Percentiles rank a stretch among this genome's conserved stretches.
Evolutionary conservation across 2,888 invertebrate species (phyloP).

Genomic region (Drosophila phalerata): DNA sequence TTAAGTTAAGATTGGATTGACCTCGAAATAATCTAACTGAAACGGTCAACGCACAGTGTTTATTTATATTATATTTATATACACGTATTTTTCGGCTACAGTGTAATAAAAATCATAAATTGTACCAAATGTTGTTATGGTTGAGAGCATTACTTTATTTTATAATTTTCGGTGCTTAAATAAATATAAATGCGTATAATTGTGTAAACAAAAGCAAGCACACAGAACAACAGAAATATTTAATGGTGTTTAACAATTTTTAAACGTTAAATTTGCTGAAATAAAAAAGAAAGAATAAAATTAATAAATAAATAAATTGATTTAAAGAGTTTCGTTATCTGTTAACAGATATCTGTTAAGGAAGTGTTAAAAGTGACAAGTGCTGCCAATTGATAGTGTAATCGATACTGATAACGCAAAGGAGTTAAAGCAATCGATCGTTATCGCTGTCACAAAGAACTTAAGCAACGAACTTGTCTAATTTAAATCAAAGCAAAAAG

Average conservation of each 20-base stretch:
- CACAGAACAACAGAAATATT: constrained; percentile 21
- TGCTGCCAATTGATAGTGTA: constrained; percentile 21
- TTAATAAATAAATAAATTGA: too few relatives aligned
- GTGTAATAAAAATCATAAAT: constrained; percentile 46
- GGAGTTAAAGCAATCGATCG: constrained; percentile 3
- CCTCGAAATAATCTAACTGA: constrained; percentile 39
- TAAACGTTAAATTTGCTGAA: constrained; percentile 8
- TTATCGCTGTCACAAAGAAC: constrained; percentile 62
- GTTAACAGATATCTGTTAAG: constrained; percentile 15
- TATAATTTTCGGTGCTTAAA: constrained; percentile 56
- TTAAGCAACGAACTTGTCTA: constrained; percentile 73
- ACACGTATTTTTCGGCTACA: constrained; percentile 32
- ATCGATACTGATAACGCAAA: constrained; percentile 4
- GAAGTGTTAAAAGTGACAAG: constrained; percentile 28
- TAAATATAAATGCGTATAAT: constrained; percentile 74
- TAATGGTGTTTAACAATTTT: constrained; percentile 1
- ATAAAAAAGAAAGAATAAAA: too few relatives aligned
- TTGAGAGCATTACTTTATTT: constrained; percentile 53
- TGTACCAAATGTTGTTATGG: constrained; percentile 57
- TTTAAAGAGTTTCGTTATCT: constrained; percentile 11
- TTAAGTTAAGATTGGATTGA: constrained; percentile 42
- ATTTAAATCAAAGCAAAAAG: neutral
- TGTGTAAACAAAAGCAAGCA: constrained; percentile 59
- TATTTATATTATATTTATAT: constrained; percentile 27
- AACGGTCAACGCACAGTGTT: constrained; percentile 32